Conservation (phyloP, 2,797 vertebrate genomes). For the Hydrolagus colliei region DNA sequence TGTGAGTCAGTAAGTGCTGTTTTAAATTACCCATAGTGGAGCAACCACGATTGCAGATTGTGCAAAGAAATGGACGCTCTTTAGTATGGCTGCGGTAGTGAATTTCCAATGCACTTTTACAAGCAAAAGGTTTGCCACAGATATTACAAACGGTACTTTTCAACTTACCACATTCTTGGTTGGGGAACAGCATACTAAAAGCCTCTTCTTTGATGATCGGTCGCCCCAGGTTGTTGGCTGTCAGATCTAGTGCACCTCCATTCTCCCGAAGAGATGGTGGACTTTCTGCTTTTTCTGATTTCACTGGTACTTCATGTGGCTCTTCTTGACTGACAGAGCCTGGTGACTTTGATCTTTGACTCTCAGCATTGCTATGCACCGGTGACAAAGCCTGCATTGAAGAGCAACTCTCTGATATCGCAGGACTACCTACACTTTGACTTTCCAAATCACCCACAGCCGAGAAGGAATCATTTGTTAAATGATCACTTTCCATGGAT, state of each 20-base stretch:
- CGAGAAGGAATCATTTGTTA: constrained; percentile 82
- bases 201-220: constrained; percentile 87
- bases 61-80: constrained; percentile 68
- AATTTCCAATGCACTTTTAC: constrained; percentile 69
- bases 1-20: constrained; percentile 71
- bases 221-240: constrained; percentile 76
- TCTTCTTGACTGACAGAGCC: constrained; percentile 69
- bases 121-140: constrained; percentile 74
- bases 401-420: constrained; percentile 84
- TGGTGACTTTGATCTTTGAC: constrained; percentile 82
- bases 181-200: constrained; percentile 95
- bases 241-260: constrained; percentile 87
- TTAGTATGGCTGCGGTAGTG: constrained; percentile 73
- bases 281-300: constrained; percentile 91
- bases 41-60: constrained; percentile 68
- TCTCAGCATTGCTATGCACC: constrained; percentile 78
- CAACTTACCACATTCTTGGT: constrained; percentile 88
- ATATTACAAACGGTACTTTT: constrained; percentile 64
- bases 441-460: constrained; percentile 79
- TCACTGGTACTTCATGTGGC: constrained; percentile 73
- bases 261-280: constrained; percentile 76
- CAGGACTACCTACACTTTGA: constrained; percentile 85
- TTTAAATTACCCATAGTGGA: constrained; percentile 71
- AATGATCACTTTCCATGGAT: constrained; percentile 74
- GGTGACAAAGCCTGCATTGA: constrained; percentile 89